These are phyloP conservation scores for Phortica okadai DNA, from an alignment of 2,888 invertebrate genomes.

Conservation along the genomic window DNA sequence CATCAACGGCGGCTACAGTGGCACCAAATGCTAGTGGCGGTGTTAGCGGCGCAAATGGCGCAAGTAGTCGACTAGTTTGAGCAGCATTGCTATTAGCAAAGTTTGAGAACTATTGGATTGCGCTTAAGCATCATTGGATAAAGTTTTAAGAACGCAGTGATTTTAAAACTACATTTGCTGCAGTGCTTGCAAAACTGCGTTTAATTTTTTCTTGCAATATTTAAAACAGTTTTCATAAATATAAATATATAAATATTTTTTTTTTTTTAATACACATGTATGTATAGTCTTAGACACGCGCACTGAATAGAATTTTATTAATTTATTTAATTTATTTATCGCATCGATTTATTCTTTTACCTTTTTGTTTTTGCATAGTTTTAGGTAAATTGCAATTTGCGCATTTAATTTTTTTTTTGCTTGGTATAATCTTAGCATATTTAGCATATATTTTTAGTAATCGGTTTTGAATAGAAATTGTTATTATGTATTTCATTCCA, in stretches of 20 bases:
- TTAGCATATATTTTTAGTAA: conserved; percentile 10
- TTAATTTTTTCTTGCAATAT: background rate
- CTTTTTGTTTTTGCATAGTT: conserved; percentile 19
- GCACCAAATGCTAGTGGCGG: background rate
- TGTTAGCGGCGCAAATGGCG: background rate
- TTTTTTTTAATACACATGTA: background rate
- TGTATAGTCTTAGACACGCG: conserved; percentile 10
- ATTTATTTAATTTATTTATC: conserved; percentile 20
- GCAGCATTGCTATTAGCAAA: background rate
- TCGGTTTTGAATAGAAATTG: conserved; percentile 39
- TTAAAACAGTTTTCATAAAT: background rate
- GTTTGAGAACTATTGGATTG: background rate
- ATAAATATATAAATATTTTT: background rate
- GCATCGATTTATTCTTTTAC: conserved; percentile 13
- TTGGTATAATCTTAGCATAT: background rate
- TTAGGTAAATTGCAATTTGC: background rate
- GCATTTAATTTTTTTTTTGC: background rate
- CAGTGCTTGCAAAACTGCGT: background rate
- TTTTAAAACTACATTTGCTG: background rate
- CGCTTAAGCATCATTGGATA: background rate
- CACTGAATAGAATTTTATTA: conserved; percentile 29
- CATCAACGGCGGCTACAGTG: background rate
- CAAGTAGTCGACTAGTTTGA: conserved; percentile 8
- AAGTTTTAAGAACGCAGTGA: background rate
- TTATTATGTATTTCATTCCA: conserved; percentile 20